A percentile compares a stretch with the other conserved stretches of the same genome.
These are phyloP conservation scores for Hormaphis cornu DNA, from an alignment of 1,140 invertebrate species.

Conservation along the genomic window DNA sequence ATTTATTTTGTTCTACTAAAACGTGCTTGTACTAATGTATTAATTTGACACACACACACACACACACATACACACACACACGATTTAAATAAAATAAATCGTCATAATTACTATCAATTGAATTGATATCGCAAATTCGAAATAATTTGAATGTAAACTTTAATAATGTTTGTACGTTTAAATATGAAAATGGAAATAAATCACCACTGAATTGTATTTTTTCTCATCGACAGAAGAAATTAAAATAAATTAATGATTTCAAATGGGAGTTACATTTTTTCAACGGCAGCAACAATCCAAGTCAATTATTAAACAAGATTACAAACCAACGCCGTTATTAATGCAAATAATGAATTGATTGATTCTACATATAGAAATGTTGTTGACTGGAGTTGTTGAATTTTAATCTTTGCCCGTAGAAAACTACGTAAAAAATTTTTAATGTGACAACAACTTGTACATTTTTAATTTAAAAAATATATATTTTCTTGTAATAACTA, in stretches of 20 bases:
- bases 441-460: not conserved
- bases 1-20: too few relatives aligned
- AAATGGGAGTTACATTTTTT: not conserved
- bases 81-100: too few relatives aligned
- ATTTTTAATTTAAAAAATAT: not conserved
- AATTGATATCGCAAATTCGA: too few relatives aligned
- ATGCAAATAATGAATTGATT: slow-evolving; percentile 18
- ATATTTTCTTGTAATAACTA: not conserved
- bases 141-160: too few relatives aligned
- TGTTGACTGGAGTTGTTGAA: slow-evolving; percentile 20
- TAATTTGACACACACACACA: too few relatives aligned
- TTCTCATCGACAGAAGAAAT: not conserved
- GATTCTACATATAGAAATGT: not conserved
- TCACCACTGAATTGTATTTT: not conserved
- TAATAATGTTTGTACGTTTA: too few relatives aligned
- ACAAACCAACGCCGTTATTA: not conserved
- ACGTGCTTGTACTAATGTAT: too few relatives aligned
- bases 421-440: not conserved
- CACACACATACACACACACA: too few relatives aligned
- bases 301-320: not conserved
- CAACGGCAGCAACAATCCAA: not conserved
- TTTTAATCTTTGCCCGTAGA: not conserved
- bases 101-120: too few relatives aligned
- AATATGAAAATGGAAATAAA: too few relatives aligned
- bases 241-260: not conserved